phyloP scores from a whole-genome alignment of 2,797 vertebrate species.

The Amphiprion clarkii region DNA sequence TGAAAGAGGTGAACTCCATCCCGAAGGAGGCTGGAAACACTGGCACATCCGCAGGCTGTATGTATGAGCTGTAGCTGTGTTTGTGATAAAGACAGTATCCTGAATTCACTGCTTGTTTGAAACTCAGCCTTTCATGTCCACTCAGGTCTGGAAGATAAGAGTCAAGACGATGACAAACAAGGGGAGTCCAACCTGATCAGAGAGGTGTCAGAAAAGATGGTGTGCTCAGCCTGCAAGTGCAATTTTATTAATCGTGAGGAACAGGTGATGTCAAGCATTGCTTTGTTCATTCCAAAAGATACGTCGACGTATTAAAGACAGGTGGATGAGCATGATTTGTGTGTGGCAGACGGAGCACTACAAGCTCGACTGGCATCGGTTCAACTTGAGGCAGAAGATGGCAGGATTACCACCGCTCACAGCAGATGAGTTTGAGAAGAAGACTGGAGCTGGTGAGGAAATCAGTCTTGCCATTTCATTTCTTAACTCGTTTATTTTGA shows the following conservation, averaged over 20 bases:
- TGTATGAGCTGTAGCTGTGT: conserved; percentile 11
- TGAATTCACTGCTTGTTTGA: neutral
- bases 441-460: conserved; percentile 84
- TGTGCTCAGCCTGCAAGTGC: conserved; percentile 90
- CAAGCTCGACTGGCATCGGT: conserved; percentile 96
- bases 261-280: conserved; percentile 78
- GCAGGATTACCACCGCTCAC: conserved; percentile 78
- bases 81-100: neutral
- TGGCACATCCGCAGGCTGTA: conserved; percentile 27
- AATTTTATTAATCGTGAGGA: conserved; percentile 90
- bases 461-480: neutral
- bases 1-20: conserved; percentile 72
- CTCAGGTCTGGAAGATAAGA: conserved; percentile 42
- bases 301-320: neutral
- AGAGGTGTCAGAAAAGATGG: conserved; percentile 86
- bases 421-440: conserved; percentile 92
- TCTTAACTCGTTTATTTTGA: too few relatives aligned
- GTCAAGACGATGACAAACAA: conserved; percentile 43
- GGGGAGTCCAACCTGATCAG: conserved; percentile 46
- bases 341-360: conserved; percentile 88
- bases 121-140: neutral
- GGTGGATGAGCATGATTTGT: neutral
- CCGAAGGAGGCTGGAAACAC: conserved; percentile 37
- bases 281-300: fast-evolving
- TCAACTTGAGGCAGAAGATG: conserved; percentile 93